Base-by-base conservation (phyloP, 1,140 invertebrate genomes). In the Papilio aristodemus region DNA sequence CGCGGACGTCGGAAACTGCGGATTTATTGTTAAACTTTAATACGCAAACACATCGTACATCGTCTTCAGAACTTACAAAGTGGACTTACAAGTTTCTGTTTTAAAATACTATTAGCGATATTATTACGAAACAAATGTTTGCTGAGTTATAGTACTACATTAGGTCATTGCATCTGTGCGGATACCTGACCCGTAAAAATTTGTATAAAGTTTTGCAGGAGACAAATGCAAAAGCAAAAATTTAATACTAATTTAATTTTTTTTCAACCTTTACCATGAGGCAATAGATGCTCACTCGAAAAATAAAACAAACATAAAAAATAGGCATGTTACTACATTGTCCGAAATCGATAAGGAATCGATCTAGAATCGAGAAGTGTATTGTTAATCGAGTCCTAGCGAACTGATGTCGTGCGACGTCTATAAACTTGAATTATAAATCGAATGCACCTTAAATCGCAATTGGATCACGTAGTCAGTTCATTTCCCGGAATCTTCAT, bases 391-490 rank as follows among this genome's bases (percentile, higher is more conserved):
- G 41, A 60, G 43, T 27, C 57, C 67, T 50, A 59, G 62, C 46
- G 41, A 59, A 67, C 25, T 19, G 37, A 60, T 41, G 68, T 80
- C 67, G 64, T 75, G 71, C 79, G 75, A 78, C 76, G 69, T 73
- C 68, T 64, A 38, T 73, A 74, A 77, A 80, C 72, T 76, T 63
- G 54, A 70, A 78, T 67, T 54, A 80, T 81, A 83, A 87, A 83
- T 84, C 79, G 79, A 85, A 80, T 90, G 84, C 85, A 90, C 79
- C 80, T 84, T 74, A 84, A 90, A 89, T 86, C 78, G 85, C 86
- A 87, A 90, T 90, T 90, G 86, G 88, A 90, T 90, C 88, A 90
- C 88, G 88, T 87, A 90, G 80, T 75, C 76, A 85, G 78, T 85
- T 85, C 83, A 88, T 89, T 87, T 87, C 82, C 83, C 76, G 76